Evolutionary conservation across 1,140 invertebrate species (phyloP), one percentile per base, ranked within the genome.

Genomic region (Capitella teleta): DNA sequence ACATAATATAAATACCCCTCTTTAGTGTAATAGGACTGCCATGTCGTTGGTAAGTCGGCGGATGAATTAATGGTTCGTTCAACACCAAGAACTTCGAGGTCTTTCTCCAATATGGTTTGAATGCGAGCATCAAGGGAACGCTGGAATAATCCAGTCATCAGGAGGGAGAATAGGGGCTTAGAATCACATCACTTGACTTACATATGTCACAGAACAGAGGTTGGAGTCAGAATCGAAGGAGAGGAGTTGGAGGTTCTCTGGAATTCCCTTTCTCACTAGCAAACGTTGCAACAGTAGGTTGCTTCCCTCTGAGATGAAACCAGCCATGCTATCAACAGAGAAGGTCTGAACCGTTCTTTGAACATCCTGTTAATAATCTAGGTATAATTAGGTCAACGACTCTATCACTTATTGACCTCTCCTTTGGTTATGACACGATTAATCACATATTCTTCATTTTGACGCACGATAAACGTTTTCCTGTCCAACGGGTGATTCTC

Each of bases 171-270:
- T 10, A 16, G 10, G 16, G 10, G 16, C 32, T 34, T 34, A 34
- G 10, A 1, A 12, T 12, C 10, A 46, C 14, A 16, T 10, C 25
- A n/a, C 14, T n/a, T 18, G 41, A 66, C 64, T 67, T 61, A 73
- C 70, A 62, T 72, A 73, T 10, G 56, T 55, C 18, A 58, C 62
- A 38, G 52, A 55, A 56, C 69, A 72, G 12, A 71, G 55, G 52
- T 70, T 70, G 18, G 62, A 60, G 28, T 72, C 67, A 0, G 68
- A 70, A 45, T 73, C 69, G 58, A 73, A 68, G 5, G 68, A 67
- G 36, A 68, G 49, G 14, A 70, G 54, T 24, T 66, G 58, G 18
- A 71, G 44, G 51, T 63, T 54, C 23, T 64, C 59, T 21, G 65
- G 61, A 10, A 65, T 51, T 16, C 53, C 57, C 54, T 68, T 69